A percentile compares a stretch with the other conserved stretches of the same genome.
Conservation (phyloP, 2,113 vertebrate species). For the Suricata suricatta region DNA sequence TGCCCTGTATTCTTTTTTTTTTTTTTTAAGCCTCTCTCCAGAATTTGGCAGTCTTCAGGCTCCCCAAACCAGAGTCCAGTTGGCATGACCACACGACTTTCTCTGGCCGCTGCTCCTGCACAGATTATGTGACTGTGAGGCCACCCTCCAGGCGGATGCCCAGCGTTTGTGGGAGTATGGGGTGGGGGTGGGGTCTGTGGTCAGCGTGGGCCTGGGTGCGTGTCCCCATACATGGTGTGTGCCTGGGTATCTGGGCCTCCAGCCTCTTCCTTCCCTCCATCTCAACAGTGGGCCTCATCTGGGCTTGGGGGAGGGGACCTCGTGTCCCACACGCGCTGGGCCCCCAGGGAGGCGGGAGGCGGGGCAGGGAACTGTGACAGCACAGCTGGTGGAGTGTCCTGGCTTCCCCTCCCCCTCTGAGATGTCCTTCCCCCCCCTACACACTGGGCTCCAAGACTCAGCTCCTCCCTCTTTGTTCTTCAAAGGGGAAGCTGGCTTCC, state of each 20-base stretch:
- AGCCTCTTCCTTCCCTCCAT: neutral
- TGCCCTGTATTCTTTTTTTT: no score
- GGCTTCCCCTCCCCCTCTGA: slow-evolving; percentile 7
- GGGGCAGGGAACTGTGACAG: neutral
- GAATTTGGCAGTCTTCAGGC: neutral
- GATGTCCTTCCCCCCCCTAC: neutral
- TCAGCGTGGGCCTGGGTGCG: neutral
- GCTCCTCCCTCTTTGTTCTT: slow-evolving; percentile 46
- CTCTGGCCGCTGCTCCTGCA: neutral
- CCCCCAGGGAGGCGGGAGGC: neutral
- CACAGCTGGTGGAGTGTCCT: neutral
- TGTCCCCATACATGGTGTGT: neutral
- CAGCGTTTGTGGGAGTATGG: neutral
- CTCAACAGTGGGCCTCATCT: neutral
- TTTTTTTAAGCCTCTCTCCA: neutral
- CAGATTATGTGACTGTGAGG: neutral
- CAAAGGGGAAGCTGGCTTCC: slow-evolving; percentile 50
- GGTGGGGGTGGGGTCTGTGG: neutral
- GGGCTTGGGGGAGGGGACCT: neutral
- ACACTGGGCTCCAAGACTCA: neutral
- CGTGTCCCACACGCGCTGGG: neutral
- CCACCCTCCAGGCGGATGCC: neutral
- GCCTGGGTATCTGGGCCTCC: neutral
- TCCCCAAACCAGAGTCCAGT: neutral
- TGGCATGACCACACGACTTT: neutral